phyloP scores from a whole-genome alignment of 2,888 invertebrate genomes.

The Tiphia femorata region DNA sequence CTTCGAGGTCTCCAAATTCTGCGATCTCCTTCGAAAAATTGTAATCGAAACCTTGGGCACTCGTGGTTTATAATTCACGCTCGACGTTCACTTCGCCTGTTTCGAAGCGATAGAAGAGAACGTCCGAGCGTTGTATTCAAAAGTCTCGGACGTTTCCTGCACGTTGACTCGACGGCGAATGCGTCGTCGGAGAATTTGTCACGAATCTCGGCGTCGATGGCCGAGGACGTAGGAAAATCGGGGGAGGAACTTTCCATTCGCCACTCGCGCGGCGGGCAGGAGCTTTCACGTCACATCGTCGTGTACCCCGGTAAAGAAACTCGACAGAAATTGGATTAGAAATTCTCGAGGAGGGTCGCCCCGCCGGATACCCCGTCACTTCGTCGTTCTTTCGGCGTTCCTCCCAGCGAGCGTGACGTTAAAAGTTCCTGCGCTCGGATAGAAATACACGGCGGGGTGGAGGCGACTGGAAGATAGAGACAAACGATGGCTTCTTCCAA shows the following conservation, averaged over 20 bases:
- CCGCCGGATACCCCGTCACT: constrained; percentile 36
- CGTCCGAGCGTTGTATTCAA: no score
- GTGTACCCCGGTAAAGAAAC: constrained; percentile 22
- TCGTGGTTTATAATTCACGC: no score
- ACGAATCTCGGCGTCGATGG: no score
- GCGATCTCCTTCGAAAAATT: no score
- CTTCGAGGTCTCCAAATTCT: no score
- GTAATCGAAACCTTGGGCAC: no score
- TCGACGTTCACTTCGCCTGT: no score
- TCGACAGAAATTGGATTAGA: constrained; percentile 47
- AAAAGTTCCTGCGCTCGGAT: constrained; percentile 12
- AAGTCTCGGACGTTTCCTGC: background rate
- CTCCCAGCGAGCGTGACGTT: constrained; percentile 5
- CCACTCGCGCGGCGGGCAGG: background rate
- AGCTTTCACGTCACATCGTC: constrained; percentile 20
- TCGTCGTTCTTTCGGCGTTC: constrained; percentile 22
- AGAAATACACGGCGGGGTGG: no score
- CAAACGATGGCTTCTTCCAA: no score
- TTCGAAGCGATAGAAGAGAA: no score
- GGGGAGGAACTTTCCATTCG: background rate
- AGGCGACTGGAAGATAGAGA: no score
- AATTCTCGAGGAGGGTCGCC: constrained; percentile 30
- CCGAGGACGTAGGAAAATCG: background rate
- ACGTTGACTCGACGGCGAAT: background rate
- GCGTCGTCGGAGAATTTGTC: no score